phyloP scores from a whole-genome alignment of 2,888 invertebrate genomes.

The Rotaria sp. region DNA sequence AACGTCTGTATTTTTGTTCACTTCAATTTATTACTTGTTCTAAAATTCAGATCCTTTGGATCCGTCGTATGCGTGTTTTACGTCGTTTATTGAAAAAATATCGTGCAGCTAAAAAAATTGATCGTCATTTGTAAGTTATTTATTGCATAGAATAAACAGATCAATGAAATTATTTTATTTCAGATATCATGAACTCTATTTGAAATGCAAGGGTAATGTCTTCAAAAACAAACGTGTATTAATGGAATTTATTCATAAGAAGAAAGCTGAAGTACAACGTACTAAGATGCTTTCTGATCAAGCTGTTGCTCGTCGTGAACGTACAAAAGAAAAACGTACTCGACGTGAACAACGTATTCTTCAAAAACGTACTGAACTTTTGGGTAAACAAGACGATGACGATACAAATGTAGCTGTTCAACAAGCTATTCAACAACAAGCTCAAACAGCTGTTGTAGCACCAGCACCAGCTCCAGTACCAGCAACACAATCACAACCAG shows the following conservation, averaged over 20 bases:
- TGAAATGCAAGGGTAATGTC: conserved; percentile 84
- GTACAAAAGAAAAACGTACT: conserved; percentile 34
- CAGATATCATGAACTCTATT: conserved; percentile 89
- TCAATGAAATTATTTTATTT: conserved; percentile 41
- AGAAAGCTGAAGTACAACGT: conserved; percentile 97
- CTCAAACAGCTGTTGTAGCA: background rate
- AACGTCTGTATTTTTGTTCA: background rate
- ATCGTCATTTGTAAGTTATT: conserved; percentile 71
- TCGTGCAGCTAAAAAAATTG: conserved; percentile 94
- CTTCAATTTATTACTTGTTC: background rate
- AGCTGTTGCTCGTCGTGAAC: conserved; percentile 80
- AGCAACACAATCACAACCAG: background rate
- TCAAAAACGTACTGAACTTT: conserved; percentile 30
- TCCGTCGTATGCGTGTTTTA: conserved; percentile 90
- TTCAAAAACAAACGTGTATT: conserved; percentile 89
- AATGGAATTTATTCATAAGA: conserved; percentile 99
- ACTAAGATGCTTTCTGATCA: conserved; percentile 85
- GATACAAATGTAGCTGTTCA: conserved; percentile 9
- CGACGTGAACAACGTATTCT: conserved; percentile 36
- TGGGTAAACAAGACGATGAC: conserved; percentile 35
- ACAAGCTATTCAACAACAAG: conserved; percentile 20
- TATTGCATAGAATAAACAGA: background rate
- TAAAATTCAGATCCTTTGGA: conserved; percentile 57
- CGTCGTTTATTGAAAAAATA: conserved; percentile 83
- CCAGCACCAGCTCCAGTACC: background rate